Conservation (phyloP, 35 echinoderm and acorn worm species). For the Heliocidaris erythrogramma region DNA sequence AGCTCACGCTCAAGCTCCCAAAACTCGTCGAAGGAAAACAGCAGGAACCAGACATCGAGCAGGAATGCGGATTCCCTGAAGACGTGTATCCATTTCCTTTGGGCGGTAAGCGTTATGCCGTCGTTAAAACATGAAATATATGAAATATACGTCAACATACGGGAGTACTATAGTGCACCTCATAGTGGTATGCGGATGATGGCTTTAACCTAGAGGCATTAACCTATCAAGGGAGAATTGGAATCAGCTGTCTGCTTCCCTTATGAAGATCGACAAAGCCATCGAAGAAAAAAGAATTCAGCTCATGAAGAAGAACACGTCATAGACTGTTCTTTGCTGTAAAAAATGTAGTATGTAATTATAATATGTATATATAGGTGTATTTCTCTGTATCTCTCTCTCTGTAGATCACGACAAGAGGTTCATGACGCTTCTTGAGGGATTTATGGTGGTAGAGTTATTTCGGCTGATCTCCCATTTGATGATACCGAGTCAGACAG, state of each 20-base stretch:
- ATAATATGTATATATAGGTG: not conserved
- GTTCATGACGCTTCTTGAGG: not conserved
- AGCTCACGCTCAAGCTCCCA: not conserved
- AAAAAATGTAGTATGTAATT: not conserved
- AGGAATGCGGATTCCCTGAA: not conserved
- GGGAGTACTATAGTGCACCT: not conserved
- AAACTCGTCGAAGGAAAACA: not conserved
- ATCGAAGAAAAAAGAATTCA: not conserved
- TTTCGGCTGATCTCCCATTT: not conserved
- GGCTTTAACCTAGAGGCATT: not conserved
- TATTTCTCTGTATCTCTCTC: not conserved
- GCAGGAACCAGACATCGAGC: not conserved
- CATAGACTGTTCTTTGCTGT: not conserved
- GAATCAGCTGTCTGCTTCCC: not conserved
- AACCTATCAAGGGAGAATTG: not conserved
- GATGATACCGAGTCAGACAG: not conserved
- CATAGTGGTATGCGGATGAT: not conserved
- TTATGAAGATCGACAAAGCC: not conserved
- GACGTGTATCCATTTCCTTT: not conserved
- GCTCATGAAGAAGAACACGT: not conserved
- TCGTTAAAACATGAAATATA: not conserved
- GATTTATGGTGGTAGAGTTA: not conserved
- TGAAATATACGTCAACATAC: not conserved
- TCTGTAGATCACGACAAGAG: not conserved
- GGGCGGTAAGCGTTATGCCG: slow-evolving; percentile 1